phyloP scores from a whole-genome alignment of 2,113 vertebrate genomes.

The Atrichornis clamosus region DNA sequence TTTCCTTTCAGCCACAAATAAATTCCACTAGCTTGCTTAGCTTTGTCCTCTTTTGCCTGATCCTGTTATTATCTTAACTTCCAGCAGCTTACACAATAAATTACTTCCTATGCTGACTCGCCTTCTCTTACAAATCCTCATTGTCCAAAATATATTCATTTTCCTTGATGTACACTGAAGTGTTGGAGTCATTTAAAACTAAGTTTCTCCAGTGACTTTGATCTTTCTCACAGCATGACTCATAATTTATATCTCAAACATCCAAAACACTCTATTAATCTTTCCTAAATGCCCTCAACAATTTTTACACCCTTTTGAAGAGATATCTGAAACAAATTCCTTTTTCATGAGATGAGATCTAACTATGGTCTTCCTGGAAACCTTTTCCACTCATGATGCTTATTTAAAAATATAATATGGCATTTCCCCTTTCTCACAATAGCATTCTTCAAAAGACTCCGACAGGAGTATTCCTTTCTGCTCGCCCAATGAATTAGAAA shows the following conservation, averaged over 20 bases:
- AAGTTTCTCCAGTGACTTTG: neutral
- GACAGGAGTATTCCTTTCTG: neutral
- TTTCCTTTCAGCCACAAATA: neutral
- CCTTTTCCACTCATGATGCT: neutral
- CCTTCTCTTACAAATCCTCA: neutral
- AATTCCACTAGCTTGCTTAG: neutral
- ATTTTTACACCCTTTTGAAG: slow-evolving; percentile 10
- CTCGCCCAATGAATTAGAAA: neutral
- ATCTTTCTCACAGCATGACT: neutral
- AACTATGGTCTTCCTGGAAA: neutral
- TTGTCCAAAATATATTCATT: neutral
- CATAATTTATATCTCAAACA: neutral
- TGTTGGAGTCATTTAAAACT: neutral
- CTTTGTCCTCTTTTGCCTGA: neutral
- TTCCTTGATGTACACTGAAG: neutral
- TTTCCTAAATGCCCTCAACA: neutral
- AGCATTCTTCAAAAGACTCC: neutral
- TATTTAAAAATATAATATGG: neutral
- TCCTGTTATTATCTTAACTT: neutral
- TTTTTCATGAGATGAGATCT: neutral
- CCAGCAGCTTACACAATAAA: neutral
- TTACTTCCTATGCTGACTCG: neutral
- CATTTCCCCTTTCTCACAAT: neutral
- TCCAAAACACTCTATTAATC: neutral
- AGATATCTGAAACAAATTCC: neutral